Base-by-base conservation (phyloP, 1,140 invertebrate genomes). In the Eumaeus atala region DNA sequence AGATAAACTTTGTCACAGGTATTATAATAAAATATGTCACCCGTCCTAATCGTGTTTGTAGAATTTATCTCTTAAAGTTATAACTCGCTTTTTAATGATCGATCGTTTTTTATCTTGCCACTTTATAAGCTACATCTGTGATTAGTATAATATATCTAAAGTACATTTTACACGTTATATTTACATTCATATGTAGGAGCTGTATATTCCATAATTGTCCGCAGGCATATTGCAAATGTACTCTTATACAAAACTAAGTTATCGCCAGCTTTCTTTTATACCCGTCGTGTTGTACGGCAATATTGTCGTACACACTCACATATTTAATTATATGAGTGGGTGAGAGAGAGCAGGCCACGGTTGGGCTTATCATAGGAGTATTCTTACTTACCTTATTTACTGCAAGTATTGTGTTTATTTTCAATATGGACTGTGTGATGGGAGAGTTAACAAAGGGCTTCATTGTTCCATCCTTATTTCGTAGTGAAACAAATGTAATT, bases 71-170 rank as follows among this genome's bases (percentile, higher is more conserved):
- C 72, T n/a, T 68, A 58, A 50, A 56, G 51, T 65, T 67, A 64
- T 66, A 64, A 21, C 21, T 28, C 50, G 56, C 35, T 58, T 53
- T 47, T 33, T 60, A 18, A 61, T 37, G 51, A 33, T 59, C 21
- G 63, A 37, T 67, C 57, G 48, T 60, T 49, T 40, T 64, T 51
- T 58, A 44, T 70, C 74, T 77, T 77, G 74, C 74, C 74, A 70
- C 54, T 59, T 63, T 64, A 58, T 67, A 70, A 64, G 71, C 68
- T 74, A 63, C 69, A 70, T 74, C 77, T 82, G 77, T 82, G 78
- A 82, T 82, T 79, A 71, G 66, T 53, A 21, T 64, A 62, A 44
- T 58, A 58, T 54, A 48, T 57, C 40, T 9, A 44, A 44, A 44
- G 40, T 44, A 44, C 40, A 44, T 44, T 44, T 16, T 44, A 44